These are phyloP conservation scores for Teleogryllus occipitalis DNA, from an alignment of 1,140 invertebrate species.

Conservation along the genomic window DNA sequence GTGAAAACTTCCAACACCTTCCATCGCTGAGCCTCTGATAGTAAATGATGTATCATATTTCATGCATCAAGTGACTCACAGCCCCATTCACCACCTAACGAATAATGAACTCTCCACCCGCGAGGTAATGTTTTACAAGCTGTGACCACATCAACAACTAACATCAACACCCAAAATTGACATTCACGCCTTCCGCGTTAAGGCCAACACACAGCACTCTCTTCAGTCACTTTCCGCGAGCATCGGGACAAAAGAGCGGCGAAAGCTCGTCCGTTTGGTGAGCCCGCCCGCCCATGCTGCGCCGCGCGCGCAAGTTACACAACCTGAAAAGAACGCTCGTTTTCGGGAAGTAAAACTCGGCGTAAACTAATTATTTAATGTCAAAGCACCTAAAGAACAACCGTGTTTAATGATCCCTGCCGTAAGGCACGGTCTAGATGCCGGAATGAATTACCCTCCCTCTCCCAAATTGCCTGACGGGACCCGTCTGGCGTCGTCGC, in stretches of 20 bases:
- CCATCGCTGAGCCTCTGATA: no score
- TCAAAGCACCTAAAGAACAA: conserved; percentile 1
- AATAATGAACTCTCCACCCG: no score
- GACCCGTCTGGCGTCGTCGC: background rate
- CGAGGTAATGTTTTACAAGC: no score
- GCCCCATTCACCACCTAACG: no score
- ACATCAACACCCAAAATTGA: background rate
- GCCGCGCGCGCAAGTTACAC: background rate
- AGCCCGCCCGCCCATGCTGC: background rate
- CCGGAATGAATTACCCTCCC: background rate
- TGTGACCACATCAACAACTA: no score
- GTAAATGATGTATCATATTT: no score
- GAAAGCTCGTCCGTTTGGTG: background rate
- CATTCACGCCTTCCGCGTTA: background rate
- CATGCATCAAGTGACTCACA: no score
- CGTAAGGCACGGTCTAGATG: background rate
- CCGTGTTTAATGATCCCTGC: background rate
- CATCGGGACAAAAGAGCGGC: background rate
- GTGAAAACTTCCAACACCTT: no score
- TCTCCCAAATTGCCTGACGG: background rate
- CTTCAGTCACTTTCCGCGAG: background rate
- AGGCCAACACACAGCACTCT: background rate
- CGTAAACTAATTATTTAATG: conserved; percentile 2
- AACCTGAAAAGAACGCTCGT: background rate
- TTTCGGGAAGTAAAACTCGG: background rate